These are phyloP conservation scores for Poeciliopsis infans DNA, from an alignment of 2,797 vertebrate species.

Conservation along the genomic window DNA sequence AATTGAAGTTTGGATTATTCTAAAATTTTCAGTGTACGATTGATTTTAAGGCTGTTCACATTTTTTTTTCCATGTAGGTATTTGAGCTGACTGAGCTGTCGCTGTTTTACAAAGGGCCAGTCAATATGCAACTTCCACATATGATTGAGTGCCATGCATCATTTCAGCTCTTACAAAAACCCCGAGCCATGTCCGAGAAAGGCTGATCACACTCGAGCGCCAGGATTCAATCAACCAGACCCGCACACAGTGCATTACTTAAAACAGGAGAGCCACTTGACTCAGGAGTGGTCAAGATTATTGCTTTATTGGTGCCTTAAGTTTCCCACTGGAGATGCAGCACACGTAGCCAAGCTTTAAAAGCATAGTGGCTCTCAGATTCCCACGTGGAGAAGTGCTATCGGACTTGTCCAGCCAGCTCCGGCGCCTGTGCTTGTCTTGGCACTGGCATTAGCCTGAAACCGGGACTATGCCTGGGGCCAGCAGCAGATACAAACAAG, in stretches of 20 bases:
- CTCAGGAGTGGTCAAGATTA: constrained; percentile 69
- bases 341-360: constrained; percentile 64
- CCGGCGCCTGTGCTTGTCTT: constrained; percentile 64
- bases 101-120: constrained; percentile 16
- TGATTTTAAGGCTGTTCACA: not conserved
- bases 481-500: constrained; percentile 59
- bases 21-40: not conserved
- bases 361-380: constrained; percentile 67
- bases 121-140: constrained; percentile 24
- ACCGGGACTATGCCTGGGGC: constrained; percentile 46
- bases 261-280: constrained; percentile 59
- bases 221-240: constrained; percentile 56
- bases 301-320: constrained; percentile 69
- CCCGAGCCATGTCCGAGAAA: constrained; percentile 34
- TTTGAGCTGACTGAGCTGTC: constrained; percentile 18
- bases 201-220: constrained; percentile 42
- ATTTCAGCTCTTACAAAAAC: constrained; percentile 36
- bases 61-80: not conserved
- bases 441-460: constrained; percentile 58
- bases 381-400: constrained; percentile 69
- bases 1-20: not conserved
- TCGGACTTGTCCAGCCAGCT: constrained; percentile 64
- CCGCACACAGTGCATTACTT: constrained; percentile 61
- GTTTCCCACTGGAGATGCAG: constrained; percentile 73
- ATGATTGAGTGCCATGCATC: constrained; percentile 38